These are phyloP conservation scores for Bolborhynchus lineola DNA, from an alignment of 2,113 vertebrate genomes.

Conservation along the genomic window DNA sequence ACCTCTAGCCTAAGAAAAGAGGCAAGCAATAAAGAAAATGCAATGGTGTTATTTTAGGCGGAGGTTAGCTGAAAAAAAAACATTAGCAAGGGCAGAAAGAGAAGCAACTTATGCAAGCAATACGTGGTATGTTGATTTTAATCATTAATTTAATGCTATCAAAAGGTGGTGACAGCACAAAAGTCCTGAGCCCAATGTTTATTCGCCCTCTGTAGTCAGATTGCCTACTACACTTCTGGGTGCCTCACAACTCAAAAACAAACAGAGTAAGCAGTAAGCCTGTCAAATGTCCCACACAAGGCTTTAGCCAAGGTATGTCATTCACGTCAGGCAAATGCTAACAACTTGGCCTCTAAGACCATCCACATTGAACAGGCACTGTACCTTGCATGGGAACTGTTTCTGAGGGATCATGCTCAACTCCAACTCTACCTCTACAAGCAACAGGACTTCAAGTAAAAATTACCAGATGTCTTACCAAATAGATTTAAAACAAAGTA, in stretches of 20 bases:
- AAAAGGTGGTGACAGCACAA: background rate
- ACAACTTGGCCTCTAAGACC: background rate
- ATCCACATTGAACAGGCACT: background rate
- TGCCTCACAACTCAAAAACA: background rate
- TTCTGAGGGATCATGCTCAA: background rate
- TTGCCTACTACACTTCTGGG: background rate
- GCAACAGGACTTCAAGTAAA: background rate
- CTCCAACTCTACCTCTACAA: background rate
- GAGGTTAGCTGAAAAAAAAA: background rate
- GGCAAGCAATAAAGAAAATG: background rate
- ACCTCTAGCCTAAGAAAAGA: background rate
- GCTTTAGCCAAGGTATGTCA: background rate
- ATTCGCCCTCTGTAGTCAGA: background rate
- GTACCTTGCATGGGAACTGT: background rate
- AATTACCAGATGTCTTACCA: background rate
- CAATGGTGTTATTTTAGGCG: background rate
- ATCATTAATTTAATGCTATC: background rate
- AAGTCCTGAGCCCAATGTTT: background rate
- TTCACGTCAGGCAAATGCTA: background rate
- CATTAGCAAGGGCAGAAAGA: background rate
- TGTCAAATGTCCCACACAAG: background rate
- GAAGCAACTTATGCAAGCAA: background rate
- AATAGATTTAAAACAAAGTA: background rate
- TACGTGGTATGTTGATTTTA: background rate
- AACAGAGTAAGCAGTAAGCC: background rate